These are phyloP conservation scores for Sebastes alutus DNA, from an alignment of 2,797 vertebrate species.

Conservation along the genomic window DNA sequence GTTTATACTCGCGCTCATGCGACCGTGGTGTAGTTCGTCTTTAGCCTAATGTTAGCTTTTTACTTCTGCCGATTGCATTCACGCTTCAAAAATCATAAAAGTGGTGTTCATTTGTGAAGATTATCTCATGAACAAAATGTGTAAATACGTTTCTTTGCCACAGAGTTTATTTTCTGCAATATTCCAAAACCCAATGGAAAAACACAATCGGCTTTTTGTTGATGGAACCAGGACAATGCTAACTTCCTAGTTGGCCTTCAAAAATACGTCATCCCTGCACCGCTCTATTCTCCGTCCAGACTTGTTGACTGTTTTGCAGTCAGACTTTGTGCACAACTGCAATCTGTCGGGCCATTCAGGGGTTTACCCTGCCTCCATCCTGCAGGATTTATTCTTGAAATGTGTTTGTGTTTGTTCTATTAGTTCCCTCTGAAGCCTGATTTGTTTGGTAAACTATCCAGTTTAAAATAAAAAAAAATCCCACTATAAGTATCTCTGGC, in stretches of 20 bases:
- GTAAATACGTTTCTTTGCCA: too few relatives aligned
- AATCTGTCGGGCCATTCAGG: neutral
- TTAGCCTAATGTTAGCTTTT: too few relatives aligned
- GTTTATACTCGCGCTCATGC: too few relatives aligned
- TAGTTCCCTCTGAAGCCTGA: neutral
- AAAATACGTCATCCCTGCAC: too few relatives aligned
- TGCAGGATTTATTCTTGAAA: slow-evolving; percentile 13
- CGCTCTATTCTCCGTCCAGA: neutral
- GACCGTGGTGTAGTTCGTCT: too few relatives aligned
- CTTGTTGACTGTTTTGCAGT: slow-evolving; percentile 28
- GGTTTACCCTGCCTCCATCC: neutral
- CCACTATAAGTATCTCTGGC: neutral
- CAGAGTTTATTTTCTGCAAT: too few relatives aligned
- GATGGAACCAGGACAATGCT: too few relatives aligned
- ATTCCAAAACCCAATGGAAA: too few relatives aligned
- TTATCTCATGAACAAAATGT: too few relatives aligned
- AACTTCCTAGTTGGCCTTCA: too few relatives aligned
- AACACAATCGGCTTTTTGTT: fast-evolving
- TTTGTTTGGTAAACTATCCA: neutral
- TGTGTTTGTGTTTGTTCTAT: neutral
- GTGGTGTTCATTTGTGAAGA: too few relatives aligned
- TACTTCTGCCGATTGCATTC: fast-evolving
- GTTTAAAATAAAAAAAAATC: neutral
- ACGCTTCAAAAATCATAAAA: too few relatives aligned
- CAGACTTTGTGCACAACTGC: slow-evolving; percentile 12